Conservation (phyloP, 2,888 invertebrate genomes). For the Meiosimyza decipiens region DNA sequence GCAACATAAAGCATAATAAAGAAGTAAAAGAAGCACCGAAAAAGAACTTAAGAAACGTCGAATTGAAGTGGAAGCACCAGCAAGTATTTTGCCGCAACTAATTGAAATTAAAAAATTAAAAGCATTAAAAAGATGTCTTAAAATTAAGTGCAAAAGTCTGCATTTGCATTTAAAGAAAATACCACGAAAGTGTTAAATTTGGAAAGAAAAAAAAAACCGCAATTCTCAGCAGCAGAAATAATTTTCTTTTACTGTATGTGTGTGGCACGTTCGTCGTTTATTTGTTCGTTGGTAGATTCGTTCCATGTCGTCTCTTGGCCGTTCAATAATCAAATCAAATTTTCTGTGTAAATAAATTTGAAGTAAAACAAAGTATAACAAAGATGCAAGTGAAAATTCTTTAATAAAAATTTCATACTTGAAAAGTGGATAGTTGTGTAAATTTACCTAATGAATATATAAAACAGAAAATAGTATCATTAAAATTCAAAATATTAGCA, state of each 20-base stretch:
- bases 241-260: slow-evolving; percentile 15
- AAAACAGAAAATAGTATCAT: too few species aligned
- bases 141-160: too few species aligned
- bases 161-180: too few species aligned
- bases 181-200: neutral
- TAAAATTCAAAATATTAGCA: too few species aligned
- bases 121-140: neutral
- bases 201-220: slow-evolving; percentile 10
- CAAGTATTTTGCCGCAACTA: neutral
- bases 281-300: neutral
- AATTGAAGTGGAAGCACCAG: slow-evolving; percentile 4
- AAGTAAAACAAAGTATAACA: neutral
- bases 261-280: slow-evolving; percentile 20
- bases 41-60: slow-evolving; percentile 9
- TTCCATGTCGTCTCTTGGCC: slow-evolving; percentile 10
- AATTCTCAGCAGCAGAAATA: slow-evolving; percentile 12
- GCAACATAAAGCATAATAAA: slow-evolving; percentile 25
- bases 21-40: neutral
- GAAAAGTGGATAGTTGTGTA: too few species aligned
- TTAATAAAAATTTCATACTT: too few species aligned
- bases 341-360: slow-evolving; percentile 32
- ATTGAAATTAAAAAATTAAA: neutral
- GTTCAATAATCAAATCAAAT: slow-evolving; percentile 14
- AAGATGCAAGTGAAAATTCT: too few species aligned
- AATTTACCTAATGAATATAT: too few species aligned